phyloP scores from a whole-genome alignment of 2,113 vertebrate genomes.

The Clinocottus analis region DNA sequence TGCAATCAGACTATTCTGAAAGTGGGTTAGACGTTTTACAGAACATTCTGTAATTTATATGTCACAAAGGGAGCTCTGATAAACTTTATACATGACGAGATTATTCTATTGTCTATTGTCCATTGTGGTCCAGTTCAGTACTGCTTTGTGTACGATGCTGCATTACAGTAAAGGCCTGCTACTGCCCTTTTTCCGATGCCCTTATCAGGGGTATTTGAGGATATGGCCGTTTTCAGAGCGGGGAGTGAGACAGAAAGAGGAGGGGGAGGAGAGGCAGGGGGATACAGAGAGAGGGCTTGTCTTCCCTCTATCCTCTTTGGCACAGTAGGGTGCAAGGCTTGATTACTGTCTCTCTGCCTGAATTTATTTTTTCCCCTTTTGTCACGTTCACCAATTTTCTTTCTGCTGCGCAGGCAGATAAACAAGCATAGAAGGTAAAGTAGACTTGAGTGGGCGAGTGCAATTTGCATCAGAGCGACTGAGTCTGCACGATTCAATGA shows the following conservation, averaged over 20 bases:
- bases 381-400: conserved; percentile 56
- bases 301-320: conserved; percentile 23
- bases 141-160: not conserved
- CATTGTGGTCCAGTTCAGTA: not conserved
- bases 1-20: not conserved
- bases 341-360: conserved; percentile 61
- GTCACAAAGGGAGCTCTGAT: not conserved
- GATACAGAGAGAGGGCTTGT: conserved; percentile 1
- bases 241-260: conserved; percentile 32
- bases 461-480: conserved; percentile 66
- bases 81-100: not conserved
- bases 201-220: conserved; percentile 42
- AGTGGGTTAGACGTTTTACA: not conserved
- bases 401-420: conserved; percentile 60
- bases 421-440: conserved; percentile 65
- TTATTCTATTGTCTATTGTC: not conserved
- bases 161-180: conserved; percentile 12
- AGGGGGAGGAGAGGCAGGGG: not conserved
- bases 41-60: not conserved
- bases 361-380: conserved; percentile 45
- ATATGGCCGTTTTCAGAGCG: conserved; percentile 23
- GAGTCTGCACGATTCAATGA: conserved; percentile 74
- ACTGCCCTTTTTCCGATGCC: not conserved
- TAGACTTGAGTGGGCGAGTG: conserved; percentile 69
- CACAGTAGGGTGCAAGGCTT: conserved; percentile 51